Evolutionary conservation across 2,888 invertebrate species (phyloP).

Genomic region (Tetragonisca angustula): DNA sequence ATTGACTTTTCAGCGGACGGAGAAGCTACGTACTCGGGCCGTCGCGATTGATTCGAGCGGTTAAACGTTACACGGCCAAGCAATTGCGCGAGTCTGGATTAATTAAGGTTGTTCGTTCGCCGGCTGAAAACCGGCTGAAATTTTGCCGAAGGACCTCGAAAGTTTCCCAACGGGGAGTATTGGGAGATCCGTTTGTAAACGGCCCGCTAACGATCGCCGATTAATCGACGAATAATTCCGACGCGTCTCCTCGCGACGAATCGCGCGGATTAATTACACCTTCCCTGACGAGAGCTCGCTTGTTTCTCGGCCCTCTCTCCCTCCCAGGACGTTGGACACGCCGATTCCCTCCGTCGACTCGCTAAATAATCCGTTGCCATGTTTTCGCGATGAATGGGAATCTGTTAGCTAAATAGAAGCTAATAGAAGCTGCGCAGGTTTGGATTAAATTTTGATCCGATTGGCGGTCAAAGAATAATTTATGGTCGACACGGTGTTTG

Average conservation of each 20-base stretch:
- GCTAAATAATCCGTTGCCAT: no score
- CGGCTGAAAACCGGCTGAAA: slow-evolving; percentile 44
- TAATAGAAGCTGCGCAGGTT: neutral
- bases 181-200: slow-evolving; percentile 33
- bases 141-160: slow-evolving; percentile 50
- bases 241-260: slow-evolving; percentile 47
- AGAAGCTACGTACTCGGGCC: slow-evolving; percentile 1
- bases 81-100: slow-evolving; percentile 43
- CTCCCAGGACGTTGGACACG: neutral
- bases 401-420: no score
- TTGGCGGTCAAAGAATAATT: neutral
- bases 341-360: no score
- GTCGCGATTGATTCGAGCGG: slow-evolving; percentile 48
- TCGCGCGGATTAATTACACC: slow-evolving; percentile 55
- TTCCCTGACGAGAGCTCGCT: slow-evolving; percentile 13
- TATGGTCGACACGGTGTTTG: neutral
- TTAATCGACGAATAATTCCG: slow-evolving; percentile 62
- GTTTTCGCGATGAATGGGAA: no score
- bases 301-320: neutral
- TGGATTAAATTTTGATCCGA: no score
- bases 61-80: slow-evolving; percentile 42
- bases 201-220: slow-evolving; percentile 54
- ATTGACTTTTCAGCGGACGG: slow-evolving; percentile 3
- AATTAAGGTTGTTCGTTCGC: slow-evolving; percentile 48
- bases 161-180: slow-evolving; percentile 46